Percentiles rank a stretch among this genome's conserved stretches.
phyloP scores from a whole-genome alignment of 2,113 vertebrate genomes.

The Maccullochella peelii region DNA sequence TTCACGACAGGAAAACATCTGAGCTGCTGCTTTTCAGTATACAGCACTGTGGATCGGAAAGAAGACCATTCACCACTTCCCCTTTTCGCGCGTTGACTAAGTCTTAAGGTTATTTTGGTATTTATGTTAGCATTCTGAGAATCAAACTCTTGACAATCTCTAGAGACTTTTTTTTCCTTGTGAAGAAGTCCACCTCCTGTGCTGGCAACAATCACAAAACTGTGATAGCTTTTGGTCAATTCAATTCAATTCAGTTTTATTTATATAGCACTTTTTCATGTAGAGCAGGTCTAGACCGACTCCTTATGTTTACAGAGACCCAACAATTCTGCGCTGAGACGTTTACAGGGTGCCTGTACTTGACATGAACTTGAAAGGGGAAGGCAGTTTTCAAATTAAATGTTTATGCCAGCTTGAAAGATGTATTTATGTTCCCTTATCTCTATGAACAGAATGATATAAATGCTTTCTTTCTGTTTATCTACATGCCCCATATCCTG shows the following conservation, averaged over 20 bases:
- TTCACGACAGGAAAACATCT: background rate
- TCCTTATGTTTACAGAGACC: too few species aligned
- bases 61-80: slow-evolving; percentile 68
- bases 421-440: slow-evolving; percentile 26
- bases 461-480: slow-evolving; percentile 23
- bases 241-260: too few species aligned
- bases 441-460: slow-evolving; percentile 6
- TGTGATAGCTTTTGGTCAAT: background rate
- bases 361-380: background rate
- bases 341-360: background rate
- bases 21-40: slow-evolving; percentile 54
- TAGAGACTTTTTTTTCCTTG: slow-evolving; percentile 21
- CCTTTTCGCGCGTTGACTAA: slow-evolving; percentile 56
- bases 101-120: slow-evolving; percentile 59
- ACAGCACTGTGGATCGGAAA: slow-evolving; percentile 48
- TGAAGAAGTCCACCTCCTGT: slow-evolving; percentile 9
- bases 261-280: too few species aligned
- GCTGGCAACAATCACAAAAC: background rate
- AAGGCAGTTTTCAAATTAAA: background rate
- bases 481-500: slow-evolving; percentile 50
- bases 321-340: background rate
- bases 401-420: background rate
- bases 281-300: too few species aligned
- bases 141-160: slow-evolving; percentile 3
- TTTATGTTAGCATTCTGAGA: slow-evolving; percentile 20